phyloP scores from a whole-genome alignment of 2,797 vertebrate species.

The Acipenser transmontanus region DNA sequence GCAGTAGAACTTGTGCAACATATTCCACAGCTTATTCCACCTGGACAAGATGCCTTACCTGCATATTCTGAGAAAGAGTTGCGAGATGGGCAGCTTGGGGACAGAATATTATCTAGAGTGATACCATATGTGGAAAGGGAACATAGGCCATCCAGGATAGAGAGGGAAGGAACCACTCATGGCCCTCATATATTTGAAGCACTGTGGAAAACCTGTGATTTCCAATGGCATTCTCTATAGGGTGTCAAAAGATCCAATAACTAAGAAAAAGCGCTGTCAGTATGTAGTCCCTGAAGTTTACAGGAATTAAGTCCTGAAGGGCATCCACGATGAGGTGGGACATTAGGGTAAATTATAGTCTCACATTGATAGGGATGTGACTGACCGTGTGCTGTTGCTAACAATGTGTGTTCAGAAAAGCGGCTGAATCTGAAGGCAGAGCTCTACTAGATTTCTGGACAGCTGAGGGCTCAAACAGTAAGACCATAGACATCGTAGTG shows the following conservation, averaged over 20 bases:
- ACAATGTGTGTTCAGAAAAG: constrained; percentile 21
- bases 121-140: constrained; percentile 7
- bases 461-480: constrained; percentile 9
- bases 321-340: constrained; percentile 1
- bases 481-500: constrained; percentile 14
- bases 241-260: background rate
- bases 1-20: no score
- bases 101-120: constrained; percentile 1
- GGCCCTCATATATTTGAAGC: constrained; percentile 4
- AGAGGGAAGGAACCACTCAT: constrained; percentile 1
- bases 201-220: constrained; percentile 3
- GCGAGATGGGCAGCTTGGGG: constrained; percentile 2
- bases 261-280: constrained; percentile 10
- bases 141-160: constrained; percentile 2
- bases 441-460: constrained; percentile 18
- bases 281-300: constrained; percentile 7
- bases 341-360: constrained; percentile 1
- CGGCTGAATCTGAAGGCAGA: constrained; percentile 8
- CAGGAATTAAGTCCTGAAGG: constrained; percentile 9
- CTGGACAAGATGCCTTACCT: no score
- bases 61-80: no score
- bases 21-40: no score
- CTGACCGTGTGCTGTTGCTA: constrained; percentile 20
- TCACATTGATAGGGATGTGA: constrained; percentile 11
- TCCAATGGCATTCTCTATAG: constrained; percentile 8